Conservation (phyloP, 2,113 vertebrate species). For the Nerophis lumbriciformis region DNA sequence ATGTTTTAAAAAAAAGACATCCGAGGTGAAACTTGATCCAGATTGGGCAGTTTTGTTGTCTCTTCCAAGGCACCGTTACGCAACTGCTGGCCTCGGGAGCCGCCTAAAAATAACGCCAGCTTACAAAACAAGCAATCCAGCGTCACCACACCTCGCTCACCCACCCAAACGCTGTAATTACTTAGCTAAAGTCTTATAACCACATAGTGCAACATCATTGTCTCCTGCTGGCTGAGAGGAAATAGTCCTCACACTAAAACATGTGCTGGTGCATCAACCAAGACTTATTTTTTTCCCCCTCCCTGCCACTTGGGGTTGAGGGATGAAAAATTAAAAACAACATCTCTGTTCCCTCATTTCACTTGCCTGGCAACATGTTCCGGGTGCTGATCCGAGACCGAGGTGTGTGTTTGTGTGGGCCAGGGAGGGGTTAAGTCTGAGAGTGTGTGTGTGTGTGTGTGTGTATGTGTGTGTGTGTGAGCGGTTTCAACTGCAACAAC, state of each 20-base stretch:
- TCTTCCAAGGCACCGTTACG: slow-evolving; percentile 30
- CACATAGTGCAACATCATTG: background rate
- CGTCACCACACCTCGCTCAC: background rate
- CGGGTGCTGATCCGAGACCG: slow-evolving; percentile 4
- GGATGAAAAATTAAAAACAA: slow-evolving; percentile 60
- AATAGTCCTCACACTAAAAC: slow-evolving; percentile 33
- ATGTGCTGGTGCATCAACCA: slow-evolving; percentile 15
- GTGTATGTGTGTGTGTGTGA: slow-evolving; percentile 21
- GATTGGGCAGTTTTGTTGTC: slow-evolving; percentile 26
- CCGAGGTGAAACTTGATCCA: slow-evolving; percentile 8
- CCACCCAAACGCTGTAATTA: background rate
- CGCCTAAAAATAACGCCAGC: slow-evolving; percentile 6
- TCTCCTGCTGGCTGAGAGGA: slow-evolving; percentile 2
- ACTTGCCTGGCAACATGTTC: slow-evolving; percentile 56
- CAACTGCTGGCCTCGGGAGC: slow-evolving; percentile 6
- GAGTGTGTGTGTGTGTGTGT: slow-evolving; percentile 27
- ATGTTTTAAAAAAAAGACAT: slow-evolving; percentile 18
- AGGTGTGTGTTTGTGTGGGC: slow-evolving; percentile 11
- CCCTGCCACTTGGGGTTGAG: background rate
- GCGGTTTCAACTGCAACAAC: slow-evolving; percentile 42
- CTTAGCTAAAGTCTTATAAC: background rate
- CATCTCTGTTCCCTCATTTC: slow-evolving; percentile 59
- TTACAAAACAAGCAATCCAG: slow-evolving; percentile 8
- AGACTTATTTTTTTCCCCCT: background rate
- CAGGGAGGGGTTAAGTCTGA: slow-evolving; percentile 34